phyloP scores from a whole-genome alignment of 1,140 invertebrate species.

The Dinoponera quadriceps region DNA sequence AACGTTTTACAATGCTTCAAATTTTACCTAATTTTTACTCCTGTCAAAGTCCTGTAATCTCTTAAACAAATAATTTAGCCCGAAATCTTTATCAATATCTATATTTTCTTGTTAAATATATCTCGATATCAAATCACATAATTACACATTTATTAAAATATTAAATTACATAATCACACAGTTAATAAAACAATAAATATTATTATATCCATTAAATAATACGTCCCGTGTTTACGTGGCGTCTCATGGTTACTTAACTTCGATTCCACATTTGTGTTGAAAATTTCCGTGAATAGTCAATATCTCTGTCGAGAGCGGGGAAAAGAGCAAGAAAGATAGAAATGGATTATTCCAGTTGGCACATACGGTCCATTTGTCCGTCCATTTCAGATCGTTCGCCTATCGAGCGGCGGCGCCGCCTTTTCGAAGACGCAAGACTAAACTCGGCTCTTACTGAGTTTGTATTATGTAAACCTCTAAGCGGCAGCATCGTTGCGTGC shows the following conservation, averaged over 20 bases:
- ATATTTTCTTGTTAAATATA: no score
- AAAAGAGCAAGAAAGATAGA: conserved; percentile 62
- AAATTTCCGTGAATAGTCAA: no score
- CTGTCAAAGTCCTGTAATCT: no score
- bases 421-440: conserved; percentile 28
- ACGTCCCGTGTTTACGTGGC: conserved; percentile 1
- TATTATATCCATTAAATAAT: neutral
- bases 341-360: conserved; percentile 58
- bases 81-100: conserved; percentile 17
- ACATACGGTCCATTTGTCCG: conserved; percentile 43
- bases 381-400: neutral
- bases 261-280: no score
- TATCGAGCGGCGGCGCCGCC: conserved; percentile 29
- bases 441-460: conserved; percentile 29
- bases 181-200: conserved; percentile 14
- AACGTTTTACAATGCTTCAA: no score
- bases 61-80: no score
- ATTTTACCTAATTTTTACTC: no score
- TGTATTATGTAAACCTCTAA: conserved; percentile 61
- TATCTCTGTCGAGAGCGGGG: neutral
- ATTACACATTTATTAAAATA: neutral
- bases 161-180: no score
- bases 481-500: conserved; percentile 14
- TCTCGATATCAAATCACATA: neutral
- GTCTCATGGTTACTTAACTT: no score